phyloP scores from a whole-genome alignment of 1,140 invertebrate species.

The Drosophila nasuta region DNA sequence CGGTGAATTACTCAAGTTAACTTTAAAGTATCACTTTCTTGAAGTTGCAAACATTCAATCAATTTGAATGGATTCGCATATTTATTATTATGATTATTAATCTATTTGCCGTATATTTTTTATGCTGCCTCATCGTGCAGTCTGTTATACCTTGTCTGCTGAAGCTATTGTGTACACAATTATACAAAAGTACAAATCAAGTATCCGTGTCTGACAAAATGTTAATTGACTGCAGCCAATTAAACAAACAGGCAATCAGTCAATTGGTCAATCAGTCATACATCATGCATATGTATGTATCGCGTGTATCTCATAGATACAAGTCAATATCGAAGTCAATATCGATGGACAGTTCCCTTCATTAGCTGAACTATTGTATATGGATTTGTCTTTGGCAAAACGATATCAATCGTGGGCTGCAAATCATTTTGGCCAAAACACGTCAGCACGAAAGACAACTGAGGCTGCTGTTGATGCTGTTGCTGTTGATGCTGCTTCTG shows the following conservation, averaged over 20 bases:
- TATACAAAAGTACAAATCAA: conserved; percentile 26
- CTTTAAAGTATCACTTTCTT: too few relatives aligned
- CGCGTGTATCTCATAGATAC: neutral
- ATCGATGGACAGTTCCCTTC: conserved; percentile 27
- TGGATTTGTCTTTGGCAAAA: conserved; percentile 8
- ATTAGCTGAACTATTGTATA: conserved; percentile 37
- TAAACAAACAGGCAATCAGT: conserved; percentile 34
- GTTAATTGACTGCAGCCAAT: conserved; percentile 41
- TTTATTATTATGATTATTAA: too few relatives aligned
- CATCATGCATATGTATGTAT: neutral
- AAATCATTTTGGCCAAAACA: conserved; percentile 45
- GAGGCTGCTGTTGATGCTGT: neutral
- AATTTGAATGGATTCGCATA: too few relatives aligned
- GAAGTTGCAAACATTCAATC: too few relatives aligned
- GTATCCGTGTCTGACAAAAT: conserved; percentile 40
- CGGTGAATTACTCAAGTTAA: too few relatives aligned
- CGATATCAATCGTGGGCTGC: conserved; percentile 45
- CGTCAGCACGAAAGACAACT: conserved; percentile 29
- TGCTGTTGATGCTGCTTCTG: conserved; percentile 11
- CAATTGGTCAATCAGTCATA: conserved; percentile 46
- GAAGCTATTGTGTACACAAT: neutral
- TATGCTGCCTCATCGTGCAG: neutral
- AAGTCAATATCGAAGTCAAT: neutral
- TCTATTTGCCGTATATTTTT: neutral
- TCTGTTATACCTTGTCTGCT: neutral